phyloP scores from a whole-genome alignment of 1,140 invertebrate species.

The Globodera rostochiensis region DNA sequence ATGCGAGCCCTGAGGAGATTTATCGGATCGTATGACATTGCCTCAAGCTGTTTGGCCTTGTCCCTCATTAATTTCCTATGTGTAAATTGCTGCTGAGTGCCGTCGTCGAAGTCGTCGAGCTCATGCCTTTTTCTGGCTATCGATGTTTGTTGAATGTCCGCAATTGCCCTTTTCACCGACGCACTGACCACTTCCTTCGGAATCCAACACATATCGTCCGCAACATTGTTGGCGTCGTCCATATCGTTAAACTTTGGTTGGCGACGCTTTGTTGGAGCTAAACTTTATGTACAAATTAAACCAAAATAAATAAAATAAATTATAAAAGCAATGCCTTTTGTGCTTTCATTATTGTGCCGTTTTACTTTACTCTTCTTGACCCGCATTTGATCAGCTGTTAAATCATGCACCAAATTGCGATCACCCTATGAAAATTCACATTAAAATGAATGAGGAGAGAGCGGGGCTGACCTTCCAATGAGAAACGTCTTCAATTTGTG shows the following conservation, averaged over 20 bases:
- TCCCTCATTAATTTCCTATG: neutral
- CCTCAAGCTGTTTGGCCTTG: neutral
- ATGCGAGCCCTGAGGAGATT: neutral
- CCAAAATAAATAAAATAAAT: slow-evolving; percentile 1
- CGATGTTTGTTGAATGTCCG: neutral
- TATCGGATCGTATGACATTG: neutral
- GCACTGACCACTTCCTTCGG: neutral
- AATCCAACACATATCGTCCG: slow-evolving; percentile 15
- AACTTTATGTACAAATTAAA: neutral
- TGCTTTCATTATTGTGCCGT: neutral
- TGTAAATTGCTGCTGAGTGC: neutral
- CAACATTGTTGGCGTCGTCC: neutral
- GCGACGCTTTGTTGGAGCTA: neutral
- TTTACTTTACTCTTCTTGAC: neutral
- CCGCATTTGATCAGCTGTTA: neutral
- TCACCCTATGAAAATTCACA: neutral
- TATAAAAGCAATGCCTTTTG: neutral
- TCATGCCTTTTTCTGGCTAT: neutral
- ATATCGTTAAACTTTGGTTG: neutral
- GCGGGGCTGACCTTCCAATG: neutral
- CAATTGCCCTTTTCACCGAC: neutral
- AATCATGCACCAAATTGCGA: neutral
- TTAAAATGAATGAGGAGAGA: neutral
- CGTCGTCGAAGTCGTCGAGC: neutral
- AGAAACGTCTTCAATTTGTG: neutral